phyloP scores from a whole-genome alignment of 2,113 vertebrate genomes.

The Zosterops lateralis region DNA sequence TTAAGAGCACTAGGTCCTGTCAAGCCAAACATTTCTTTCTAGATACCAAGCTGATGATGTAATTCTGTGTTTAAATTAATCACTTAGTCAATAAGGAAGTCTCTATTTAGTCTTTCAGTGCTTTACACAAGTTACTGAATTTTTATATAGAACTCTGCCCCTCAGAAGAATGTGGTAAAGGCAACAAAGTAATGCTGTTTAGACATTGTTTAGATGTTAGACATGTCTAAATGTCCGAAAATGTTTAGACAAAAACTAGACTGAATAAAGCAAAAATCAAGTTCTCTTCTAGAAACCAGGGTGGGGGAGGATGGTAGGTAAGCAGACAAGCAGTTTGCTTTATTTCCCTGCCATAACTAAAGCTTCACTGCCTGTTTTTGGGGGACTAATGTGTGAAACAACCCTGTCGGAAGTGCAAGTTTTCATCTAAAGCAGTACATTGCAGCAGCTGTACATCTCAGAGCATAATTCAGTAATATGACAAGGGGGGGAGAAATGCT shows the following conservation, averaged over 20 bases:
- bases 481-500: background rate
- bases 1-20: background rate
- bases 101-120: background rate
- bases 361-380: background rate
- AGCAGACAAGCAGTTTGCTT: background rate
- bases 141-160: background rate
- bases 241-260: background rate
- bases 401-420: background rate
- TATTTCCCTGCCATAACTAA: background rate
- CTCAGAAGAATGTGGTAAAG: background rate
- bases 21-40: background rate
- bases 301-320: background rate
- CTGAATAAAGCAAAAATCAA: background rate
- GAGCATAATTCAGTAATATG: background rate
- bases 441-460: background rate
- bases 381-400: background rate
- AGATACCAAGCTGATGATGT: background rate
- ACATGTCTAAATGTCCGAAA: background rate
- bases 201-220: background rate
- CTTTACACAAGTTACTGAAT: background rate
- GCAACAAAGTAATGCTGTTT: fast-evolving
- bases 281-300: background rate
- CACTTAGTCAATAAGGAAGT: background rate
- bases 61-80: background rate
- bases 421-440: background rate